Evolutionary conservation across 2,113 vertebrate genomes (phyloP), one percentile per base, ranked within the genome.

Genomic region (Rhea pennata): DNA sequence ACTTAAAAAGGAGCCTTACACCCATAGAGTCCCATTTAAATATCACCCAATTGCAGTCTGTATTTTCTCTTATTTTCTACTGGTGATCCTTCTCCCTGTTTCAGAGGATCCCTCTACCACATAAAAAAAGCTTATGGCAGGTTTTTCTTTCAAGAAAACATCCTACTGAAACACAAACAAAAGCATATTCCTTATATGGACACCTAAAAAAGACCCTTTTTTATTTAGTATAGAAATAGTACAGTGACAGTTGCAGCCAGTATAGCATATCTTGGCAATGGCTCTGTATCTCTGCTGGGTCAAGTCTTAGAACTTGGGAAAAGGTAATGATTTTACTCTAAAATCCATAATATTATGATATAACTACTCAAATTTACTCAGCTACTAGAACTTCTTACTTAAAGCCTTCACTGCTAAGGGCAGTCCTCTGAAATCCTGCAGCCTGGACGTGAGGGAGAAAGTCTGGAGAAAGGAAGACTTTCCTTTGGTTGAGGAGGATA

Each of bases 271-370:
- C 8, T 19, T 66, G 15, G 24, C 33, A 61, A 39, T 8, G 77
- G 23, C 2, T 8, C 4, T 0, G 0, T 23, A 15, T 74, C 56
- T 78, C 5, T 51, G 10, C 24, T 87, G 50, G 27, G 73, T 46
- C 58, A 58, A 39, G 33, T 5, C 33, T 16, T 71, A 40, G 78
- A 79, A 58, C 62, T 78, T 24, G 71, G 54, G 22, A 94, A 53
- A 16, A 24, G 6, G 0, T 14, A 64, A 82, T 74, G 20, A 29
- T 75, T 78, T 88, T 48, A n/a, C 71, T 71, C 58, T 39, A 78
- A 75, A 88, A 78, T 23, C 14, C 6, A 58, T 6, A 51, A 75
- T 26, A 4, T 19, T 46, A 33, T 46, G 1, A 48, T 31, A 58
- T 2, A 42, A 66, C 46, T 75, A 53, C 29, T 58, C 65, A 33